A percentile compares a stretch with the other conserved stretches of the same genome.
Conservation (phyloP, 2,113 vertebrate genomes). For the Bubo blakistoni region DNA sequence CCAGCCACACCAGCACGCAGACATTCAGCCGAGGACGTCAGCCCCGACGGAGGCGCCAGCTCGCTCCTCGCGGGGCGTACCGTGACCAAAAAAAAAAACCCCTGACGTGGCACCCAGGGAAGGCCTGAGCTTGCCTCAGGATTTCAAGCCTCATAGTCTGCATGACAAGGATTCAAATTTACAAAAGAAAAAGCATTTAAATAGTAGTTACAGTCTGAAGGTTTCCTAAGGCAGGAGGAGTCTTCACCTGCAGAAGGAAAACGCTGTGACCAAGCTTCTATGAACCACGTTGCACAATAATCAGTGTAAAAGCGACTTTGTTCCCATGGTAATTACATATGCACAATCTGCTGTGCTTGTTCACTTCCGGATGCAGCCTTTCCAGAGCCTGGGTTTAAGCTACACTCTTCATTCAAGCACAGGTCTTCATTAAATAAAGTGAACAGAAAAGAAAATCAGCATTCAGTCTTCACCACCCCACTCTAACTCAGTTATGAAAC, state of each 20-base stretch:
- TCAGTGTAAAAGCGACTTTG: constrained; percentile 34
- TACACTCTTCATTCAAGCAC: constrained; percentile 97
- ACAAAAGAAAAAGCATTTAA: background rate
- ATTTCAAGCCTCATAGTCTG: background rate
- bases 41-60: background rate
- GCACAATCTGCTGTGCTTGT: constrained; percentile 73
- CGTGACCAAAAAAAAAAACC: background rate
- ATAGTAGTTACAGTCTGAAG: background rate
- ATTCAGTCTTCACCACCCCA: constrained; percentile 80
- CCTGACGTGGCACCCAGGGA: background rate
- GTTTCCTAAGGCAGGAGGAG: constrained; percentile 46
- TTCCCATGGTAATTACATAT: constrained; percentile 58
- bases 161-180: constrained; percentile 10
- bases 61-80: background rate
- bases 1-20: background rate
- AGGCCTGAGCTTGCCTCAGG: background rate
- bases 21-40: background rate
- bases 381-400: constrained; percentile 87
- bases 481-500: constrained; percentile 17
- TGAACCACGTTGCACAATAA: background rate
- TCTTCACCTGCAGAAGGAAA: constrained; percentile 11
- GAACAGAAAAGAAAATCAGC: constrained; percentile 74
- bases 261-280: background rate
- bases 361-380: constrained; percentile 88
- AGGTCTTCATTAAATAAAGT: constrained; percentile 54